Evolutionary conservation across 2,113 vertebrate species (phyloP).

Genomic region (Chlorodrepanis virens): DNA sequence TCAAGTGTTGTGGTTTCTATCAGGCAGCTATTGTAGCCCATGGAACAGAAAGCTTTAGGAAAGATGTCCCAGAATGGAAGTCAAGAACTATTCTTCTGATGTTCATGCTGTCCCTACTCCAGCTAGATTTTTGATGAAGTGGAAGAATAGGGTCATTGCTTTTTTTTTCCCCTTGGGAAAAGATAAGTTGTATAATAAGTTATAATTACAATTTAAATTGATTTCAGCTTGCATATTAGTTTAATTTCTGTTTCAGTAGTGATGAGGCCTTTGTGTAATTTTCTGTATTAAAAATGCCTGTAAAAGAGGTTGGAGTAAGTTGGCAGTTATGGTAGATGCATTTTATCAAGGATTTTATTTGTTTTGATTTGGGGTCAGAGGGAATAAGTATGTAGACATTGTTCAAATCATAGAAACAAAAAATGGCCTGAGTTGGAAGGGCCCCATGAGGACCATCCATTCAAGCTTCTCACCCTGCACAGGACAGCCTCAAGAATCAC

Average conservation of each 20-base stretch:
- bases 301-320: conserved; percentile 40
- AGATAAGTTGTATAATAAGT: neutral
- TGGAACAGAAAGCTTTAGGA: neutral
- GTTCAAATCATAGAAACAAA: neutral
- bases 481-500: neutral
- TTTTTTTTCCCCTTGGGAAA: neutral
- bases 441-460: neutral
- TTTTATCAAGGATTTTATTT: neutral
- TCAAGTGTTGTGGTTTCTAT: neutral
- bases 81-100: neutral
- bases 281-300: conserved; percentile 53
- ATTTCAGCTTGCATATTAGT: conserved; percentile 29
- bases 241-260: conserved; percentile 42
- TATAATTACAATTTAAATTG: conserved; percentile 8
- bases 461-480: neutral
- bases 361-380: neutral
- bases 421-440: neutral
- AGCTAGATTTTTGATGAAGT: neutral
- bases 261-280: conserved; percentile 50
- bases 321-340: neutral
- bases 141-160: neutral
- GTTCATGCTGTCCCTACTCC: neutral
- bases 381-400: neutral
- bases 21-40: neutral
- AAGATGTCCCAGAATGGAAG: neutral